Conservation (phyloP, 1,140 invertebrate genomes). For the Drosophila lacteicornis region DNA sequence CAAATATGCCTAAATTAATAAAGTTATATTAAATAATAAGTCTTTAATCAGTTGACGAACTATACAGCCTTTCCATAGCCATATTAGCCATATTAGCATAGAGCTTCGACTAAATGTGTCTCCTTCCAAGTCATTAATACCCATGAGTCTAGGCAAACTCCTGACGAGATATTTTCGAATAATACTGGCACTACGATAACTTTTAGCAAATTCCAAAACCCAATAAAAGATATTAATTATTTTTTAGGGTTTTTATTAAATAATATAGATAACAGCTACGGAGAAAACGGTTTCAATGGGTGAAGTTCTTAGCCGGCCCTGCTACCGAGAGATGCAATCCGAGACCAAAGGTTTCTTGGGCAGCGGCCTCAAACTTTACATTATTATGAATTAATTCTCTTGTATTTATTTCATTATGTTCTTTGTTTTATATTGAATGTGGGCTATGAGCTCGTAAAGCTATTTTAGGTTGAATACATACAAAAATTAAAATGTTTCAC, state of each 20-base stretch:
- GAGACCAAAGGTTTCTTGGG: slow-evolving; percentile 11
- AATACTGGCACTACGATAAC: too few relatives aligned
- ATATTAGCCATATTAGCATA: too few relatives aligned
- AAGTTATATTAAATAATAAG: too few relatives aligned
- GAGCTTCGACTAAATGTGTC: too few relatives aligned
- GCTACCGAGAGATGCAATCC: slow-evolving; percentile 36
- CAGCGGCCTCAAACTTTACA: slow-evolving; percentile 12
- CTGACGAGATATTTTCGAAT: too few relatives aligned
- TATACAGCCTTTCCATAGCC: too few relatives aligned
- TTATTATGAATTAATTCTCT: slow-evolving; percentile 13
- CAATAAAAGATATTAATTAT: neutral
- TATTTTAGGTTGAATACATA: slow-evolving; percentile 46
- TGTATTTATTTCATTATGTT: slow-evolving; percentile 3
- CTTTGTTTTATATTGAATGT: slow-evolving; percentile 15
- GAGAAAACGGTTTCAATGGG: slow-evolving; percentile 63
- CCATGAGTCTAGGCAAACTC: too few relatives aligned
- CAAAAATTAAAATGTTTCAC: slow-evolving; percentile 63
- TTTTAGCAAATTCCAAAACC: neutral
- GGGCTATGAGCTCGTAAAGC: slow-evolving; percentile 62
- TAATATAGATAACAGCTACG: slow-evolving; percentile 64
- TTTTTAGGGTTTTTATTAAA: slow-evolving; percentile 67
- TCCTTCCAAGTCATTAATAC: too few relatives aligned
- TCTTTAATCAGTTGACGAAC: too few relatives aligned
- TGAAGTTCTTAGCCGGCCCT: slow-evolving; percentile 52
- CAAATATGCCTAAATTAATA: too few relatives aligned